phyloP scores from a whole-genome alignment of 2,888 invertebrate genomes.

The Dasypolia templi region DNA sequence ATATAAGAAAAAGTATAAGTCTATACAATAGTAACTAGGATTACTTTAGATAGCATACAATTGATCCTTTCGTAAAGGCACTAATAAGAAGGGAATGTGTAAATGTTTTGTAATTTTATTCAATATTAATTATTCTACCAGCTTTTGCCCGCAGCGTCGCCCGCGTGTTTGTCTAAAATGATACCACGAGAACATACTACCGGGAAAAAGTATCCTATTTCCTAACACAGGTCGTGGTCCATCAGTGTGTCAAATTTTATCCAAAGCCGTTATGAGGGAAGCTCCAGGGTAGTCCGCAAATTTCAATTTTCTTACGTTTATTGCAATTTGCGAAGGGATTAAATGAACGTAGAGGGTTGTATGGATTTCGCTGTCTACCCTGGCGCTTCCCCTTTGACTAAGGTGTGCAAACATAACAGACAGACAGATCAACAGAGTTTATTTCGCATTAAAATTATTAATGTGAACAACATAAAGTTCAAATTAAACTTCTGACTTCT shows the following conservation, averaged over 20 bases:
- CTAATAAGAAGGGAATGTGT: slow-evolving; percentile 35
- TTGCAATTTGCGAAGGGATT: too few relatives aligned
- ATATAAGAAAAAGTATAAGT: background rate
- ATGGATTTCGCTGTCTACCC: too few relatives aligned
- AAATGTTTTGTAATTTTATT: slow-evolving; percentile 1
- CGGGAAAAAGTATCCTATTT: background rate
- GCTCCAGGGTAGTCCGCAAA: too few relatives aligned
- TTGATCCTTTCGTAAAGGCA: slow-evolving; percentile 49
- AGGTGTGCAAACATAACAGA: background rate
- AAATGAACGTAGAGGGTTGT: too few relatives aligned
- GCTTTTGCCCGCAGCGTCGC: too few relatives aligned
- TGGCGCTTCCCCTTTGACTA: too few relatives aligned
- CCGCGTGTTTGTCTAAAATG: too few relatives aligned
- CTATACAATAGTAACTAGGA: background rate
- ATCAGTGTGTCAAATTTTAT: background rate
- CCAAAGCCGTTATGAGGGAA: too few relatives aligned
- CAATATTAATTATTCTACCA: background rate
- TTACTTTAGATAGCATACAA: slow-evolving; percentile 31
- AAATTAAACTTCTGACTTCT: background rate
- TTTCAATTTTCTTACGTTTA: too few relatives aligned
- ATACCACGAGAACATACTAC: background rate
- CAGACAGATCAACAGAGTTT: background rate
- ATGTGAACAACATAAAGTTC: background rate
- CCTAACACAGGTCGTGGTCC: background rate
- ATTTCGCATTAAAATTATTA: background rate